phyloP scores from a whole-genome alignment of 2,888 invertebrate species.

The Sarcophaga rosellei region DNA sequence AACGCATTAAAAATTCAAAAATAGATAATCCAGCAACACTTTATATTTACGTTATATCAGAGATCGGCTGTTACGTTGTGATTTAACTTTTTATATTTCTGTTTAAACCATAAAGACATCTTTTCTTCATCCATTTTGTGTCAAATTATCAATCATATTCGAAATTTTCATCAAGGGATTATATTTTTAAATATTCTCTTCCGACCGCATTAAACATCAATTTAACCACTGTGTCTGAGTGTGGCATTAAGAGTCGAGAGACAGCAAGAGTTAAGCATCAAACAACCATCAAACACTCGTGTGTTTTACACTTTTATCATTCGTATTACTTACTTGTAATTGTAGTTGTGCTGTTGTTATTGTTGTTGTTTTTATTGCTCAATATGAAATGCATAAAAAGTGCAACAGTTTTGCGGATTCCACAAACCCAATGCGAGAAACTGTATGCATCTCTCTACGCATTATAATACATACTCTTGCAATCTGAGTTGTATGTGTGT shows the following conservation, averaged over 20 bases:
- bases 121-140: too few relatives aligned
- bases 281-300: constrained; percentile 29
- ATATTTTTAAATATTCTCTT: too few relatives aligned
- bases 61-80: too few relatives aligned
- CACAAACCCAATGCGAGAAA: not conserved
- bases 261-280: constrained; percentile 34
- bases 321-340: constrained; percentile 30
- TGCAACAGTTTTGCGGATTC: constrained; percentile 49
- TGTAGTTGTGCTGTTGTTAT: not conserved
- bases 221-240: not conserved
- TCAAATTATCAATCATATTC: too few relatives aligned
- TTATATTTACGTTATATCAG: too few relatives aligned
- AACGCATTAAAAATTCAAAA: too few relatives aligned
- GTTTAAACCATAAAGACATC: too few relatives aligned
- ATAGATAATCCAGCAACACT: too few relatives aligned
- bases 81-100: too few relatives aligned
- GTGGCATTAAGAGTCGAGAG: constrained; percentile 18
- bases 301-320: not conserved
- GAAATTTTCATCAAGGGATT: too few relatives aligned
- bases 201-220: too few relatives aligned
- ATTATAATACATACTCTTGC: constrained; percentile 7
- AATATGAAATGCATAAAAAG: constrained; percentile 25
- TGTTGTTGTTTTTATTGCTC: not conserved
- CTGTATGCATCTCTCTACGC: not conserved
- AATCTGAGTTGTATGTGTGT: too few relatives aligned